Base-by-base conservation (phyloP, 2,113 vertebrate genomes). In the Beaufortia kweichowensis region DNA sequence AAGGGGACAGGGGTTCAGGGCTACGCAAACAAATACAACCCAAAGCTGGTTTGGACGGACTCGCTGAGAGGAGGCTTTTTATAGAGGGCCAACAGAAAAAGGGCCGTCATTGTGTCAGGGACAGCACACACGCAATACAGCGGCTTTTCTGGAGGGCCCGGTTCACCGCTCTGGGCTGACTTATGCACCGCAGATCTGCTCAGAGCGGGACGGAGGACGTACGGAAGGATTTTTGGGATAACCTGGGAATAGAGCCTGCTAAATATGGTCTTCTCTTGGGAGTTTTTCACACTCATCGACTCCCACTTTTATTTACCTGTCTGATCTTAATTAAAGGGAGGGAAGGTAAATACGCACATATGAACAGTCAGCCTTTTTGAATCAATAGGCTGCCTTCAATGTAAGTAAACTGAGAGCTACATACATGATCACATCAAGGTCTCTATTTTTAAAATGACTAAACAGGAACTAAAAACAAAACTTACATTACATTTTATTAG, bases 1-100 rank as follows among this genome's bases (percentile, higher is more conserved):
- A 24, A 26, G 69, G 78, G 79, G 85, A 26, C 64, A 35, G 19
- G 65, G 84, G 79, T 87, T 79, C 74, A 66, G 61, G 82, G 82
- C 84, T 82, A 86, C 79, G 74, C 83, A 88, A 91, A 90, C 84
- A 90, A 85, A 85, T 85, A 86, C 60, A 31, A 65, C 78, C 72
- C 66, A 61, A 39, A 73, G 48, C 76, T 80, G 70, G 73, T 55
- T 79, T 72, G 60, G 66, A 78, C 68, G 21, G 81, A 79, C 82
- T 83, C 61, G 80, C 80, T 80, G 39, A 46, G 82, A 88, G 78
- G 85, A 81, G 78, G 82, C 83, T 83, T 86, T 79, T 74, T 72
- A 48, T 56, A 77, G 77, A 75, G 62, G 48, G 35, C 23, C 41
- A 69, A 76, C 81, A 59, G 69, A 81, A 84, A 76, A 85, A 85